Conservation (phyloP, 2,113 vertebrate genomes). For the Clarias batrachus region DNA sequence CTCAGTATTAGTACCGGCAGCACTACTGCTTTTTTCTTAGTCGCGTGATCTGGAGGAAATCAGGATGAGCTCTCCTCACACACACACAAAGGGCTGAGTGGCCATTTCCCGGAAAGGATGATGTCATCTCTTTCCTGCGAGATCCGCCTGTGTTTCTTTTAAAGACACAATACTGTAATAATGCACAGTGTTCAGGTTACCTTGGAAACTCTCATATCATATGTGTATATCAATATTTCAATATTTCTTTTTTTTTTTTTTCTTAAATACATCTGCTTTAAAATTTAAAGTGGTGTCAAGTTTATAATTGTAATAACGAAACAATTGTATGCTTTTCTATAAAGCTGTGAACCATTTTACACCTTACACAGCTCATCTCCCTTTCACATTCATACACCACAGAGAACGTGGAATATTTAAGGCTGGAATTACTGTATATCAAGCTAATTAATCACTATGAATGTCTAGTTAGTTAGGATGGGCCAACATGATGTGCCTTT, state of each 20-base stretch:
- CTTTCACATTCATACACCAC: not conserved
- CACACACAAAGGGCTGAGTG: not conserved
- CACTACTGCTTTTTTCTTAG: conserved; percentile 2
- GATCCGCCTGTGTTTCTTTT: conserved; percentile 22
- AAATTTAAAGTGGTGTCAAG: no score
- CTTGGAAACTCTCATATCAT: not conserved
- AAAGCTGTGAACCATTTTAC: no score
- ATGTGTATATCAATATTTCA: not conserved
- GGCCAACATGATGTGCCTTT: not conserved
- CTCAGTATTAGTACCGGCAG: conserved; percentile 6
- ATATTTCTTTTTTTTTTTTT: no score
- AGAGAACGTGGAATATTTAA: not conserved
- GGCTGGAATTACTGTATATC: not conserved
- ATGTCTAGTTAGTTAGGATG: not conserved
- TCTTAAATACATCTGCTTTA: no score
- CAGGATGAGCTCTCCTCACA: conserved; percentile 3
- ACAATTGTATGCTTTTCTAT: no score
- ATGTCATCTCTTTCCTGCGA: conserved; percentile 37
- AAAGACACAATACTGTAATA: conserved; percentile 34
- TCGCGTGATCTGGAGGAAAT: conserved; percentile 45
- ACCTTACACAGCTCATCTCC: no score
- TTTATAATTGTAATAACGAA: no score
- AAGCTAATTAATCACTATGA: not conserved
- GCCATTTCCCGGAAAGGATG: conserved; percentile 73
- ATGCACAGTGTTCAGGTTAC: not conserved